Evolutionary conservation across 2,113 vertebrate genomes (phyloP).

Genomic region (Cariama cristata): DNA sequence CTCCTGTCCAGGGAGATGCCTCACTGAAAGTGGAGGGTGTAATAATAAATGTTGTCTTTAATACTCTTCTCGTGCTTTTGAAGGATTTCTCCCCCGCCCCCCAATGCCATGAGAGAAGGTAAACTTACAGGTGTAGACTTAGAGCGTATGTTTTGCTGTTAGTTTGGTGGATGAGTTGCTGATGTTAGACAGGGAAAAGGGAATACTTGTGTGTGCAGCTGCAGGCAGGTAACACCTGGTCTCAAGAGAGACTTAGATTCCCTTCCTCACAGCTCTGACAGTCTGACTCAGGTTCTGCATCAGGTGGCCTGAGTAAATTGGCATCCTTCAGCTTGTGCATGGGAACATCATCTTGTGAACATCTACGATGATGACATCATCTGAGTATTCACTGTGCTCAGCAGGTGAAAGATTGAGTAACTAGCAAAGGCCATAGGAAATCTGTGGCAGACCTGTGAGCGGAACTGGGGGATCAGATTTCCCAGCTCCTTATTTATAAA

Average conservation of each 20-base stretch:
- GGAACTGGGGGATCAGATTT: not conserved
- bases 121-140: not conserved
- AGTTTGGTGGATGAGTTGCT: not conserved
- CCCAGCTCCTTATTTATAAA: not conserved
- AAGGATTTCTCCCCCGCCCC: not conserved
- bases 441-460: not conserved
- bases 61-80: not conserved
- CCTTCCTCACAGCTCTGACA: not conserved
- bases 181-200: not conserved
- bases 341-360: not conserved
- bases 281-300: not conserved
- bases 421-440: not conserved
- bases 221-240: not conserved
- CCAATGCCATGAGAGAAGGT: not conserved
- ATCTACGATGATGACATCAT: not conserved
- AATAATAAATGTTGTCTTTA: not conserved
- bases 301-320: not conserved
- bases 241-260: not conserved
- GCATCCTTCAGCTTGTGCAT: not conserved
- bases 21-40: not conserved
- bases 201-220: not conserved
- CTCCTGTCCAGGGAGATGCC: not conserved
- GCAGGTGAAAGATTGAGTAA: not conserved
- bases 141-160: not conserved
- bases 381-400: not conserved